Conservation (phyloP, 2,113 vertebrate species). For the Carollia perspicillata region DNA sequence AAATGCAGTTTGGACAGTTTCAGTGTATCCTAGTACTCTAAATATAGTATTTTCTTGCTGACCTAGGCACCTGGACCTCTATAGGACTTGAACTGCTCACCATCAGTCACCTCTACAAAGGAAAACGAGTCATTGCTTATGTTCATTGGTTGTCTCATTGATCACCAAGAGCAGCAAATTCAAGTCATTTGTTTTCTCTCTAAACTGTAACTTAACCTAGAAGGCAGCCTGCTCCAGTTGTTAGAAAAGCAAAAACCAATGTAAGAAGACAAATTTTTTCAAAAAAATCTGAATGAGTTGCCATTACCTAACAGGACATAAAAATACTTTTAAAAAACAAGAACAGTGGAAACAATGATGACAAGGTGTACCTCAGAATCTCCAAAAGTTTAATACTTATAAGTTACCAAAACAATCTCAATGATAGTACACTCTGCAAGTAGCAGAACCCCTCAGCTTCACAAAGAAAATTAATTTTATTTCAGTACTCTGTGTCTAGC, state of each 20-base stretch:
- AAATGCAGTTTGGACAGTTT: not conserved
- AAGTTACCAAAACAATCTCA: not conserved
- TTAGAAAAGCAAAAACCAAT: not conserved
- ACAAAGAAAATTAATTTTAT: not conserved
- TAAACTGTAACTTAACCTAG: not conserved
- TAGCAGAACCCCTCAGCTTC: not conserved
- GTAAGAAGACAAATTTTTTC: not conserved
- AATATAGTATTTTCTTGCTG: not conserved
- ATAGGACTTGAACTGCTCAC: not conserved
- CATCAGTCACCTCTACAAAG: not conserved
- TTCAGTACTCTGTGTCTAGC: not conserved
- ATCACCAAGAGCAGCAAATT: slow-evolving; percentile 31
- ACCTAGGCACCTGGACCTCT: not conserved
- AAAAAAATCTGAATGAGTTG: not conserved
- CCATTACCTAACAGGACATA: not conserved
- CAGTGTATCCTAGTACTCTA: not conserved
- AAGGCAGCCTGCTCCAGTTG: not conserved
- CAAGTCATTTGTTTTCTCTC: slow-evolving; percentile 10
- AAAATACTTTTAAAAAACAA: not conserved
- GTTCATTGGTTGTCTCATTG: not conserved
- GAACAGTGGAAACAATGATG: not conserved
- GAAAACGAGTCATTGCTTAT: not conserved
- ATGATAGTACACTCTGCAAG: not conserved
- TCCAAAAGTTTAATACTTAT: not conserved
- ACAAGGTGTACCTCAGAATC: not conserved